Evolutionary conservation across 1,140 invertebrate genomes (phyloP), one percentile per base, ranked within the genome.

Genomic region (Diuraphis noxia): DNA sequence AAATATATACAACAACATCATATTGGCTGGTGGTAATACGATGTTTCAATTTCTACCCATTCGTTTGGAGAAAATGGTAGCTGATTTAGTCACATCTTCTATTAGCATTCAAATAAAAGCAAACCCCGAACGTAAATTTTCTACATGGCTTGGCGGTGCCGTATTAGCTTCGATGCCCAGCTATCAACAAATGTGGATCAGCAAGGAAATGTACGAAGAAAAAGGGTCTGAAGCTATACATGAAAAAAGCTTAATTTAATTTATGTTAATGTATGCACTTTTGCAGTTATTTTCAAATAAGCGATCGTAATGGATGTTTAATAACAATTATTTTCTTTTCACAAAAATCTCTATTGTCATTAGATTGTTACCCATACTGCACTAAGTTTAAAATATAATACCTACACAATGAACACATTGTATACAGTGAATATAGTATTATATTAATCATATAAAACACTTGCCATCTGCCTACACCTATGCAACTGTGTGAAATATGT

Each of bases 1-100:
- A 95, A 97, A 98, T 95, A 94, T 98, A 94, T 98, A 98, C 94
- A 97, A 97, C 95, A 98, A 98, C 96, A 98, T 97, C 93, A n/a
- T 46, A 19, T 34, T 89, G 13, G 40, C 63, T 77, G 88, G 88
- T 41, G 88, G 88, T 30, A 77, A 79, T 34, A 77, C 56, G 19
- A 17, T 89, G 43, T 77, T 89, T 41, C 63, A 40, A 79, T 97
- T 96, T 93, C 97, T 97, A 93, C 95, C 96, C 92, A 95, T 96
- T 93, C 95, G 95, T 92, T 97, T 98, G 97, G 97, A 97, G 94
- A 97, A 97, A 94, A 97, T 98, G 95, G 97, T 98, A 94, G 97
- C 97, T 92, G 95, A 96, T 63, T 95, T 98, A 92, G 97, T 97
- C 92, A 97, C 97, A 19, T 13, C 86, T 1, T n/a, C 36, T 19